Evolutionary conservation across 2,113 vertebrate genomes (phyloP).

Genomic region (Lynx canadensis): DNA sequence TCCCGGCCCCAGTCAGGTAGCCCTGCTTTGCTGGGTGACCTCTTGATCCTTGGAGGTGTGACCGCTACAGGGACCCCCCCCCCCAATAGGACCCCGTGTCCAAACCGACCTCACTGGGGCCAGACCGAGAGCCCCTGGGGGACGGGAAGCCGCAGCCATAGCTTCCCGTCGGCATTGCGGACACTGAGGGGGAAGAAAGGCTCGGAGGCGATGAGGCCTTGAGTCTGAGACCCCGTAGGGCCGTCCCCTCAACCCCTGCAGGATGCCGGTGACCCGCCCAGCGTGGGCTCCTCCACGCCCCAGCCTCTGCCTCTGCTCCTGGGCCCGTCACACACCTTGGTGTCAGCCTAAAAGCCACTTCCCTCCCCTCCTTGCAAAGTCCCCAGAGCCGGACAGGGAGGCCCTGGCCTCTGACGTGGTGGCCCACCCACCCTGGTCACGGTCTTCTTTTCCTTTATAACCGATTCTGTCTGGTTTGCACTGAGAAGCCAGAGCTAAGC

Average conservation of each 20-base stretch:
- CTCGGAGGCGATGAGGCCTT: background rate
- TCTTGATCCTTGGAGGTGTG: background rate
- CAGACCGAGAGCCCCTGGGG: no score
- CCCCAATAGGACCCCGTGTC: background rate
- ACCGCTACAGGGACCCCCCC: background rate
- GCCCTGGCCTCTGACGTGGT: background rate
- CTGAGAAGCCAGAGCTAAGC: background rate
- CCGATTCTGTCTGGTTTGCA: background rate
- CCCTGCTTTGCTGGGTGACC: background rate
- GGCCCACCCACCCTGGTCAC: fast-evolving
- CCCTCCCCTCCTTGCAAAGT: background rate
- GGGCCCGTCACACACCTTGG: background rate
- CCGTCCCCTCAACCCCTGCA: background rate
- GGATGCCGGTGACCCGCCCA: fast-evolving
- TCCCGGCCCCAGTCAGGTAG: no score
- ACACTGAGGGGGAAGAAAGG: background rate
- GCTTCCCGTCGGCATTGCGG: background rate
- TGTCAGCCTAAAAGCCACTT: background rate
- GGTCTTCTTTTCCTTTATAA: background rate
- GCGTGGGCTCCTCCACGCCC: background rate
- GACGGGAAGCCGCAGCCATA: background rate
- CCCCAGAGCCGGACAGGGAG: background rate
- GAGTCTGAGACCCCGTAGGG: background rate
- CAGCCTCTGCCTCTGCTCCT: background rate
- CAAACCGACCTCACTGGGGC: background rate